Evolutionary conservation across 2,797 vertebrate species (phyloP).

Genomic region (Notoglanidium macrostoma): DNA sequence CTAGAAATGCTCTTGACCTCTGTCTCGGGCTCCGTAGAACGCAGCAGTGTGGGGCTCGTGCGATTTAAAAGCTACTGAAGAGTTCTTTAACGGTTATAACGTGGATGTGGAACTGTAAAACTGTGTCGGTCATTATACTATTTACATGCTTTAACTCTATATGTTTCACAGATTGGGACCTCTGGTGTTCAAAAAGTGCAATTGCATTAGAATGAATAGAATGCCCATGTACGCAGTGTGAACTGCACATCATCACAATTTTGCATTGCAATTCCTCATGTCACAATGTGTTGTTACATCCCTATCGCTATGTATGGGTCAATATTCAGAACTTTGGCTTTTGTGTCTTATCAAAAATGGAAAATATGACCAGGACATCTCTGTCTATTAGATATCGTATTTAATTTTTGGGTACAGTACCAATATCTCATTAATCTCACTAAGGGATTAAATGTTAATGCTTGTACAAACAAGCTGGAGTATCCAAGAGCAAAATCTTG

Average conservation of each 20-base stretch:
- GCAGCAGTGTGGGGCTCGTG: neutral
- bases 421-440: neutral
- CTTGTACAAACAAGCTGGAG: neutral
- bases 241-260: neutral
- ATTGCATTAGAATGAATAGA: neutral
- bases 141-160: neutral
- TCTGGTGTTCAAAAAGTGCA: constrained; percentile 2
- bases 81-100: neutral
- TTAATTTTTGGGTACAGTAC: neutral
- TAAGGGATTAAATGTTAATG: neutral
- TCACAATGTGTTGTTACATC: neutral
- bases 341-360: neutral
- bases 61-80: neutral
- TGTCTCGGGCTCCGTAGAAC: neutral
- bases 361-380: neutral
- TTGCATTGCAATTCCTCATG: neutral
- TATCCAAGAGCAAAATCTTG: neutral
- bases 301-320: neutral
- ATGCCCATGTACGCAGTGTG: no score
- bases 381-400: neutral
- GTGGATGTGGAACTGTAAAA: neutral
- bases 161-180: neutral
- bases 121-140: neutral
- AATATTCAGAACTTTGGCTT: neutral
- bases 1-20: neutral